Evolutionary conservation across 2,888 invertebrate species (phyloP).

Genomic region (Oscheius sp.): DNA sequence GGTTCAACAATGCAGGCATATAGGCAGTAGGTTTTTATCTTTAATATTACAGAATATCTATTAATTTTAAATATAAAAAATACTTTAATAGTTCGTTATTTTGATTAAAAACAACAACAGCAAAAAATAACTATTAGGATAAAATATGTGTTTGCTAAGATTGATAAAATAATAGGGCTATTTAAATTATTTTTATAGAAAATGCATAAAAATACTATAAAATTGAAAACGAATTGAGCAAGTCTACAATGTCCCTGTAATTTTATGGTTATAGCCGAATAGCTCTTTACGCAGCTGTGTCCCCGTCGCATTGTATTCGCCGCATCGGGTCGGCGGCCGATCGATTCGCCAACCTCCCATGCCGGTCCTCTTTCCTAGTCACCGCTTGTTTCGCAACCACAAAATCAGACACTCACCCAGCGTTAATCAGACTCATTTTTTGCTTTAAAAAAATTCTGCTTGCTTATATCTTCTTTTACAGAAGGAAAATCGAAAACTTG

Average conservation of each 20-base stretch:
- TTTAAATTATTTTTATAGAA: too few relatives aligned
- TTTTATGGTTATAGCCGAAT: conserved; percentile 6
- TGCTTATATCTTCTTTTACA: conserved; percentile 24
- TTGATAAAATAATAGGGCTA: too few relatives aligned
- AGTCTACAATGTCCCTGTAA: not conserved
- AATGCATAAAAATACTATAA: too few relatives aligned
- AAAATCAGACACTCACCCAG: not conserved
- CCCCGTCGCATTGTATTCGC: conserved; percentile 27
- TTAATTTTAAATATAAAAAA: too few relatives aligned
- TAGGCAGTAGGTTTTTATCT: conserved; percentile 38
- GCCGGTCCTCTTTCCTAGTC: conserved; percentile 26
- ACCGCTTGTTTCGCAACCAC: conserved; percentile 7
- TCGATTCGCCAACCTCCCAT: conserved; percentile 29
- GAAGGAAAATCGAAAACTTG: conserved; percentile 48
- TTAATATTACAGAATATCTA: not conserved
- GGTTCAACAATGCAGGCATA: conserved; percentile 55
- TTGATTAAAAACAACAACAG: too few relatives aligned
- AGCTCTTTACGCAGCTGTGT: conserved; percentile 25
- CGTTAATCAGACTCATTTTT: too few relatives aligned
- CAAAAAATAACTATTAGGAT: too few relatives aligned
- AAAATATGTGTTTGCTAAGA: too few relatives aligned
- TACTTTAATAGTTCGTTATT: too few relatives aligned
- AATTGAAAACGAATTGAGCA: too few relatives aligned
- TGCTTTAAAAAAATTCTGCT: not conserved
- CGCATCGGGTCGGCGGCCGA: conserved; percentile 13